Evolutionary conservation across 2,113 vertebrate species (phyloP).

Genomic region (Psophia crepitans): DNA sequence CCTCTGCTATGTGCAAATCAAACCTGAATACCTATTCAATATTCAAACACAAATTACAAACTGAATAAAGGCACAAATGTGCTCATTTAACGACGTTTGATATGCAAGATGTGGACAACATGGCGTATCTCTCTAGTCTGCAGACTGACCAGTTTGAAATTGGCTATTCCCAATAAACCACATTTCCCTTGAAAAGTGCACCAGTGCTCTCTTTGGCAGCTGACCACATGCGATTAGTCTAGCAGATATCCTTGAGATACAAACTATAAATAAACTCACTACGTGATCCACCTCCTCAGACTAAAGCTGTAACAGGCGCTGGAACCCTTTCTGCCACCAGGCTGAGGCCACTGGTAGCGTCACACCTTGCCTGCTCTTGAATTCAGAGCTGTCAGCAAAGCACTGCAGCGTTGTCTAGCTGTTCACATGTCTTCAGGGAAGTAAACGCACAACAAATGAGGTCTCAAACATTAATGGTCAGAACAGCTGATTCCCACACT

Average conservation of each 20-base stretch:
- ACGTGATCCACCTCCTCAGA: neutral
- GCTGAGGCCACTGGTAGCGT: neutral
- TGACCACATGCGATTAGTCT: neutral
- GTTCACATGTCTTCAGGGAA: neutral
- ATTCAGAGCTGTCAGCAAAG: neutral
- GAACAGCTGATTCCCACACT: neutral
- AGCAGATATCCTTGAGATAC: neutral
- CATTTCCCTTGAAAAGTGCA: neutral
- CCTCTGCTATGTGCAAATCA: neutral
- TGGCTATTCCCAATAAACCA: neutral
- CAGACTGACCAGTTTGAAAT: neutral
- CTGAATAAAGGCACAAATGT: neutral
- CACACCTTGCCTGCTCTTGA: neutral
- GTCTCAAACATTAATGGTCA: accelerated
- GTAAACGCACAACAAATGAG: neutral
- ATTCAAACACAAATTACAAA: neutral
- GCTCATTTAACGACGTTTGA: neutral
- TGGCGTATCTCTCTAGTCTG: accelerated
- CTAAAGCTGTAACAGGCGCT: neutral
- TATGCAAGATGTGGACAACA: accelerated
- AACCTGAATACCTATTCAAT: neutral
- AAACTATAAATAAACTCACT: neutral
- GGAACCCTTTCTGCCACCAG: neutral
- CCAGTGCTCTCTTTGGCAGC: neutral
- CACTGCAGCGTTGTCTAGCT: neutral